Evolutionary conservation across 2,888 invertebrate species (phyloP), one percentile per base, ranked within the genome.

Genomic region (Abscondita cerata): DNA sequence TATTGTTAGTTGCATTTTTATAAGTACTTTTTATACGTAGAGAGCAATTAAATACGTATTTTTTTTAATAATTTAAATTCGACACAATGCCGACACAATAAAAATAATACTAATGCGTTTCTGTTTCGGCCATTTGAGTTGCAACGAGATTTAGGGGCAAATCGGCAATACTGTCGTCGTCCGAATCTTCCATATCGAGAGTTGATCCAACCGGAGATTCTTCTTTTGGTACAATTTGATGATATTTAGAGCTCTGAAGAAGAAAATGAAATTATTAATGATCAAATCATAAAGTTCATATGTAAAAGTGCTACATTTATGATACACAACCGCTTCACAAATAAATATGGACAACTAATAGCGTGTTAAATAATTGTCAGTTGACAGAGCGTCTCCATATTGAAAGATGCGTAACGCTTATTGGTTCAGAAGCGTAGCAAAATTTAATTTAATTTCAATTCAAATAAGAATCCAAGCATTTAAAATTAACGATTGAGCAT

Each of bases 61-160:
- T 25, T 25, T 25, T 6, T 25, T 6, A 25, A 25, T 25, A 25
- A 25, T 25, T 25, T 25, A 25, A 25, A 25, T 25, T 25, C 38
- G 38, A 9, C 38, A 4, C 13, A 4, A 38, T 11, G 13, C 13
- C 25, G 25, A 25, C 2, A 6, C 25, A 25, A 25, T 25, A 3
- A 18, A 34, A 62, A 54, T 59, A 64, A 58, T 58, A 55, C 74
- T 73, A 80, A 68, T 77, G 79, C 41, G 77, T 72, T 68, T 80
- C 87, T 52, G 84, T 82, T 69, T 88, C 86, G 63, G 88, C 84
- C 70, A 87, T 84, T 78, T 89, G 89, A 54, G 87, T 87, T 46
- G 89, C 85, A 52, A 89, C 90, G 67, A 90, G 82, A 80, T 90
- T 90, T 62, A 90, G 79, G 11, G 90, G 90, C 69, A 87, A 84